phyloP scores from a whole-genome alignment of 2,888 invertebrate genomes.

The Cephus pulcher region DNA sequence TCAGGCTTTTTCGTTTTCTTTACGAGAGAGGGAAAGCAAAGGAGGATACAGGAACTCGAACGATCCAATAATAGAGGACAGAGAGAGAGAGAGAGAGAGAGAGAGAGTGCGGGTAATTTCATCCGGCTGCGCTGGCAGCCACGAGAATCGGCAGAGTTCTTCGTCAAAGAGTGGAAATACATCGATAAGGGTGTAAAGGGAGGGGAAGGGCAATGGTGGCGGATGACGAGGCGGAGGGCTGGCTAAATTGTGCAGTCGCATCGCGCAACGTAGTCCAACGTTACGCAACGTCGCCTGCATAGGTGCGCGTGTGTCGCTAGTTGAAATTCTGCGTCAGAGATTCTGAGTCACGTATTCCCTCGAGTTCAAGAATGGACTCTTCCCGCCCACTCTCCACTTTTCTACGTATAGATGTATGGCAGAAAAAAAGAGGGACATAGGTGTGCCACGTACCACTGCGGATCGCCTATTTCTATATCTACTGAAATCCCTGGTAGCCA shows the following conservation, averaged over 20 bases:
- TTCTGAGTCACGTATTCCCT: neutral
- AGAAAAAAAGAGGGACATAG: neutral
- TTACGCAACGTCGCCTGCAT: neutral
- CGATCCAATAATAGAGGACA: neutral
- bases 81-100: neutral
- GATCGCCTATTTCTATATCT: neutral
- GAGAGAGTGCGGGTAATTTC: neutral
- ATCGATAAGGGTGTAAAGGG: neutral
- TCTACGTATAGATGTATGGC: neutral
- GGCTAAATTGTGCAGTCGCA: neutral
- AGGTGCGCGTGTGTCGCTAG: neutral
- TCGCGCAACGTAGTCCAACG: neutral
- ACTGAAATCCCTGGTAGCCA: neutral
- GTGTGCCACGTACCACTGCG: neutral
- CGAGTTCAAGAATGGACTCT: neutral
- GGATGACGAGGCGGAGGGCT: neutral
- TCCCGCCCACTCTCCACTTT: too few species aligned
- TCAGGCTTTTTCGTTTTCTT: neutral
- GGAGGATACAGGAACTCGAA: neutral
- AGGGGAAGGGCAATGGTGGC: too few species aligned
- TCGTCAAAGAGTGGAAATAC: neutral
- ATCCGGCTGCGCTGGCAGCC: neutral
- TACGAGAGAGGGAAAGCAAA: conserved; percentile 1
- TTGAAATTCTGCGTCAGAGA: neutral
- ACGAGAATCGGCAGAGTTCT: neutral